These are phyloP conservation scores for Asbolus verrucosus DNA, from an alignment of 1,140 invertebrate species.

Conservation along the genomic window DNA sequence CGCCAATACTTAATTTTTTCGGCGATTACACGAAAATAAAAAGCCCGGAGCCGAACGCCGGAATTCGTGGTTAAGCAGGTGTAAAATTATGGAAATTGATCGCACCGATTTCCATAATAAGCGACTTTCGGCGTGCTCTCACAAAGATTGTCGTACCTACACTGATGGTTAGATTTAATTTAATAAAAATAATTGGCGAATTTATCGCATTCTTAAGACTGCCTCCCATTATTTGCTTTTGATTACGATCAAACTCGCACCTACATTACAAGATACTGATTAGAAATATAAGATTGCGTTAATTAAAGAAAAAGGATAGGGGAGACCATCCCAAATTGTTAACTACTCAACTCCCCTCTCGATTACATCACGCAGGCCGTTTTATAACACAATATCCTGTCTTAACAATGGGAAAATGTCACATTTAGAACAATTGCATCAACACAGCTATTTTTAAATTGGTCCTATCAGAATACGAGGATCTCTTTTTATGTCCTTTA, in stretches of 20 bases:
- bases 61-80: slow-evolving; percentile 33
- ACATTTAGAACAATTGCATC: too few relatives aligned
- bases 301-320: too few relatives aligned
- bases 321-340: too few relatives aligned
- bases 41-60: slow-evolving; percentile 19
- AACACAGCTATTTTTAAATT: background rate
- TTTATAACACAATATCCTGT: too few relatives aligned
- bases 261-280: too few relatives aligned
- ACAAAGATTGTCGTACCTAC: slow-evolving; percentile 19
- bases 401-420: too few relatives aligned
- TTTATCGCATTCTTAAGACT: too few relatives aligned
- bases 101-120: slow-evolving; percentile 20
- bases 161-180: slow-evolving; percentile 11
- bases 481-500: background rate
- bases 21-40: slow-evolving; percentile 2
- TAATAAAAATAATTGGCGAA: slow-evolving; percentile 23
- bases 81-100: slow-evolving; percentile 36
- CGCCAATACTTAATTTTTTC: slow-evolving; percentile 7
- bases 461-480: background rate
- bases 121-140: too few relatives aligned
- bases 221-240: too few relatives aligned
- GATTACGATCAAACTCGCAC: too few relatives aligned
- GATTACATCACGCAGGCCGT: background rate
- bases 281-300: too few relatives aligned
- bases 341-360: too few relatives aligned